phyloP scores from a whole-genome alignment of 2,113 vertebrate genomes.

The Ursus arctos region DNA sequence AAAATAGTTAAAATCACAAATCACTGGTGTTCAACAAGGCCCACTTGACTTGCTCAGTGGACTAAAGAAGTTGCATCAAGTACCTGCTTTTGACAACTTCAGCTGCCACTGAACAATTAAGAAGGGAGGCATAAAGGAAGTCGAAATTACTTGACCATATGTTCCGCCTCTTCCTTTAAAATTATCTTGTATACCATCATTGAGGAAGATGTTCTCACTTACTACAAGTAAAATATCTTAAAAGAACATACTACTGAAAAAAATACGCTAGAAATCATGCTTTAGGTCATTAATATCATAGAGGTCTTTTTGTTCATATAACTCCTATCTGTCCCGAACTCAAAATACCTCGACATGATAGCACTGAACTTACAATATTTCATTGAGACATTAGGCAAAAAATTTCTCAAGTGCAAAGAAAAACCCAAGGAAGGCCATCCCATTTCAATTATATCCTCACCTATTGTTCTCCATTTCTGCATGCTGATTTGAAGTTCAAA shows the following conservation, averaged over 20 bases:
- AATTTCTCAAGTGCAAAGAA: not conserved
- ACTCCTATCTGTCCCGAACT: too few relatives aligned
- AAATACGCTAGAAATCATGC: not conserved
- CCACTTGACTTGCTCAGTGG: slow-evolving; percentile 64
- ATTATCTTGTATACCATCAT: not conserved
- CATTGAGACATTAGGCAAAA: not conserved
- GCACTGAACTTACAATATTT: not conserved
- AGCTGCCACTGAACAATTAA: slow-evolving; percentile 68
- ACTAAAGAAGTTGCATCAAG: slow-evolving; percentile 51
- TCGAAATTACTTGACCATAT: not conserved
- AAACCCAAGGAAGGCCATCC: not conserved
- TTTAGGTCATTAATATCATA: not conserved
- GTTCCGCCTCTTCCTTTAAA: not conserved
- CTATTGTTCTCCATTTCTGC: not conserved
- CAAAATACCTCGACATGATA: not conserved
- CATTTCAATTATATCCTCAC: not conserved
- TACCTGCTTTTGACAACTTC: slow-evolving; percentile 69
- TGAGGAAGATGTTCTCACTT: not conserved
- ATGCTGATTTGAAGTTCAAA: not conserved
- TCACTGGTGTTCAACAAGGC: slow-evolving; percentile 55
- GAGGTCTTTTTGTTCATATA: not conserved
- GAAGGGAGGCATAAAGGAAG: slow-evolving; percentile 54
- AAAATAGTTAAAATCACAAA: slow-evolving; percentile 67
- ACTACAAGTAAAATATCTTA: not conserved
- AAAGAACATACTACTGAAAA: not conserved